Base-by-base conservation (phyloP, 2,113 vertebrate genomes). In the Myodes glareolus region DNA sequence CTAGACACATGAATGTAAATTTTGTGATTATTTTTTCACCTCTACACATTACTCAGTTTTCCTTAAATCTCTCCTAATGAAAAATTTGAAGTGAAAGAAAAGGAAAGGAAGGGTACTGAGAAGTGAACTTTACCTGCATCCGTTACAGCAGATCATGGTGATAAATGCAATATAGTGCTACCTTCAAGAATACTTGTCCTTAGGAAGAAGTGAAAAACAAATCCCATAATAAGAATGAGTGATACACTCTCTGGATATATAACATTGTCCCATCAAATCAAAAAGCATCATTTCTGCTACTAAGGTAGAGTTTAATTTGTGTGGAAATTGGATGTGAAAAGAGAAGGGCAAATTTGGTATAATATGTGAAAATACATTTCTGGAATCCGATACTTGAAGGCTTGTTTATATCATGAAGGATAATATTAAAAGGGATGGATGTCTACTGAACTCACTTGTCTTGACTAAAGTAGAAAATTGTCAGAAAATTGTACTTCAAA, bases 401-500 rank as follows among this genome's bases (percentile, higher is more conserved):
- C 72, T 86, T 58, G 2, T 75, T 89, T 88, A 55, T 7, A 42
- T 45, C 52, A 80, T 36, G 31, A 55, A n/a, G 82, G 80, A 77
- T 61, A 33, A 11, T 90, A 82, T 39, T 61, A 55, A 86, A 92
- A 91, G 7, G 33, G 5, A 92, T 36, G n/a, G 55, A 67, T 73
- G 36, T 47, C 12, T 92, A 75, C 78, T 82, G 92, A 65, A 88
- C 36, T 75, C 39, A 7, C 68, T 27, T 93, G 3, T 85, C 29
- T 86, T 55, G 21, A 80, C 81, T 47, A 77, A 89, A 88, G 42
- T 52, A 72, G 11, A 42, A 17, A 63, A 92, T 93, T 95, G 94
- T 68, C 19, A 90, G n/a, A 70, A 1, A 9, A 61, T 78, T 50
- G 14, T 70, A 70, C 17, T 81, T 94, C 47, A 88, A 94, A 90